Percentiles rank a stretch among this genome's conserved stretches.
These are phyloP conservation scores for Albula glossodonta DNA, from an alignment of 2,113 vertebrate species.

Conservation along the genomic window DNA sequence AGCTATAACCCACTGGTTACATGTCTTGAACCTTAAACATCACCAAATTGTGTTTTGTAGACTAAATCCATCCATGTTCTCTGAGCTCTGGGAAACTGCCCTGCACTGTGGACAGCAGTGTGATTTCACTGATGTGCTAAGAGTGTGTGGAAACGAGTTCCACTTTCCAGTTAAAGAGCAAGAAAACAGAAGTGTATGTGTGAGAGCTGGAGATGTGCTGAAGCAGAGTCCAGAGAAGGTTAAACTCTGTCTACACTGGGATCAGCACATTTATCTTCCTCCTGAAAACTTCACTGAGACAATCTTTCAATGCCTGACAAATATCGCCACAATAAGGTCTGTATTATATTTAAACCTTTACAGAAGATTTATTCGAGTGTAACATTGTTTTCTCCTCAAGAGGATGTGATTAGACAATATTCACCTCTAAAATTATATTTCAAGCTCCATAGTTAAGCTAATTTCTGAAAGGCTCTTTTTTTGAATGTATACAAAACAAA, in stretches of 20 bases:
- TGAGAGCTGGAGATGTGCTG: constrained; percentile 19
- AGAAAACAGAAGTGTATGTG: constrained; percentile 15
- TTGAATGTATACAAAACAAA: no score
- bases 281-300: not conserved
- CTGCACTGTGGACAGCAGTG: constrained; percentile 5
- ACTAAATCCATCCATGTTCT: constrained; percentile 10
- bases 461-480: no score
- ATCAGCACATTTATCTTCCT: not conserved
- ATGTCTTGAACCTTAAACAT: no score
- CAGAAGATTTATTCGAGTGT: no score
- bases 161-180: constrained; percentile 16
- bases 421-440: no score
- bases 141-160: constrained; percentile 28
- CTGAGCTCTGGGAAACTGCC: constrained; percentile 35
- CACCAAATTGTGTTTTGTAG: not conserved
- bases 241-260: constrained; percentile 33
- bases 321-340: constrained; percentile 36
- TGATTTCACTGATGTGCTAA: constrained; percentile 36
- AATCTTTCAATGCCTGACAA: constrained; percentile 25
- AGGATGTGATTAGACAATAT: no score
- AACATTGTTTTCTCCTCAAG: no score
- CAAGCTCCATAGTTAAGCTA: no score
- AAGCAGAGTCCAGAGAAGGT: constrained; percentile 22
- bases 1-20: no score
- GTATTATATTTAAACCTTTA: not conserved